These are phyloP conservation scores for Diadegma fenestrale DNA, from an alignment of 2,888 invertebrate genomes.

Conservation along the genomic window DNA sequence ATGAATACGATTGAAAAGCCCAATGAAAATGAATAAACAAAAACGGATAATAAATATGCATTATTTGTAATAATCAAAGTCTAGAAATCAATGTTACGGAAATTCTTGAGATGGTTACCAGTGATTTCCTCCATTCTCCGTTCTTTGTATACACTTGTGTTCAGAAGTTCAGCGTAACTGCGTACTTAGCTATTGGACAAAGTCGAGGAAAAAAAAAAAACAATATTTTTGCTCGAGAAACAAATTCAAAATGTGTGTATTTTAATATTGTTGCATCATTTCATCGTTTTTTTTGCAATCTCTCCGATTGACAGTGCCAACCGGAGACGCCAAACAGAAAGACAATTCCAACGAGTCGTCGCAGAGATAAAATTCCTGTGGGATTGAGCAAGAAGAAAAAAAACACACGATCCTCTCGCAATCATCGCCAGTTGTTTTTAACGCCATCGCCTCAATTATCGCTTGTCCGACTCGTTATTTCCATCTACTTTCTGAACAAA, in stretches of 20 bases:
- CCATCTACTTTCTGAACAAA: background rate
- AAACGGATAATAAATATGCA: background rate
- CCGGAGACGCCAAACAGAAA: slow-evolving; percentile 4
- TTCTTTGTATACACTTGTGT: slow-evolving; percentile 68
- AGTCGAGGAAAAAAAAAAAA: slow-evolving; percentile 46
- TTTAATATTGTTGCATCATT: slow-evolving; percentile 2
- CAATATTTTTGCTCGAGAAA: slow-evolving; percentile 59
- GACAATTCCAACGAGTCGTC: slow-evolving; percentile 10
- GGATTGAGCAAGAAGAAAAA: slow-evolving; percentile 19
- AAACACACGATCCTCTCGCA: slow-evolving; percentile 31
- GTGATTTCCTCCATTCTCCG: slow-evolving; percentile 66
- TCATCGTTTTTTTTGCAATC: background rate
- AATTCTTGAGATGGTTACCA: slow-evolving; percentile 67
- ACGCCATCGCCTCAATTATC: slow-evolving; percentile 39
- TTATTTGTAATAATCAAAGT: background rate
- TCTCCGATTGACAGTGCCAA: background rate
- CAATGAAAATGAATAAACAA: slow-evolving; percentile 47
- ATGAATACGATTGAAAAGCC: background rate
- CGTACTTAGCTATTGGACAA: slow-evolving; percentile 67
- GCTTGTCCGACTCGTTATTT: background rate
- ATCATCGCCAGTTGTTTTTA: slow-evolving; percentile 9
- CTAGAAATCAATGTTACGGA: slow-evolving; percentile 43
- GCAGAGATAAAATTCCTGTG: background rate
- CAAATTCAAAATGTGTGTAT: slow-evolving; percentile 37
- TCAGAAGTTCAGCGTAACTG: slow-evolving; percentile 67